Evolutionary conservation across 2,797 vertebrate species (phyloP).

Genomic region (Centropyge bicolor): DNA sequence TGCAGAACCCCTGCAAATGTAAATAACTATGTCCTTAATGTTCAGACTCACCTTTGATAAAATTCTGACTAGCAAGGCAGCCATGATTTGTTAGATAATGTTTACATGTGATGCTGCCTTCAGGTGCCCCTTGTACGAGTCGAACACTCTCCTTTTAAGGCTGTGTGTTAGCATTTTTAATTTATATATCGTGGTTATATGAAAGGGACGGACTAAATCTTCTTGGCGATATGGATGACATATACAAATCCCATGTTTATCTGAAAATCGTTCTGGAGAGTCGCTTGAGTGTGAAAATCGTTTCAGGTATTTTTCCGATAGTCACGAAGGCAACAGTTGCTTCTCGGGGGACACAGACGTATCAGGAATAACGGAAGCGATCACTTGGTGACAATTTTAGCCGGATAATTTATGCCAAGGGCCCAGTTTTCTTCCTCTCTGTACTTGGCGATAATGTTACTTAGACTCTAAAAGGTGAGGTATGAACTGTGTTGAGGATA

Average conservation of each 20-base stretch:
- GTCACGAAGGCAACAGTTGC: constrained; percentile 45
- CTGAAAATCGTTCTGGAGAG: not conserved
- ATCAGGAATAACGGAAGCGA: constrained; percentile 25
- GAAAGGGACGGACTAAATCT: accelerated
- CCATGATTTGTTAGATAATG: constrained; percentile 76
- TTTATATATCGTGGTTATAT: not conserved
- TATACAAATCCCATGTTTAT: accelerated
- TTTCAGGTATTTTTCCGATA: accelerated
- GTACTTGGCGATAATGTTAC: not conserved
- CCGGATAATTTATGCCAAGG: not conserved
- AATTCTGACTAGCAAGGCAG: constrained; percentile 62
- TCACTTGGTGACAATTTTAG: constrained; percentile 23
- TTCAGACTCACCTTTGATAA: constrained; percentile 80
- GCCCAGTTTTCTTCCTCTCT: not conserved
- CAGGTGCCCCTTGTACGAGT: accelerated
- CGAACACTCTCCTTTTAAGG: not conserved
- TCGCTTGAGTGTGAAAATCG: not conserved
- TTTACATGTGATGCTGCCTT: constrained; percentile 68
- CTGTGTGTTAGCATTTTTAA: too few relatives aligned
- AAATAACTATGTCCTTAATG: not conserved
- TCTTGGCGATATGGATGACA: not conserved
- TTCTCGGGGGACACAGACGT: not conserved
- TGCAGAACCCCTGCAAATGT: accelerated
- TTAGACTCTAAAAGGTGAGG: not conserved
- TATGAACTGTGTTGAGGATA: accelerated